A percentile compares a stretch with the other conserved stretches of the same genome.
Evolutionary conservation across 2,113 vertebrate genomes (phyloP).

Genomic region (Carassius auratus): DNA sequence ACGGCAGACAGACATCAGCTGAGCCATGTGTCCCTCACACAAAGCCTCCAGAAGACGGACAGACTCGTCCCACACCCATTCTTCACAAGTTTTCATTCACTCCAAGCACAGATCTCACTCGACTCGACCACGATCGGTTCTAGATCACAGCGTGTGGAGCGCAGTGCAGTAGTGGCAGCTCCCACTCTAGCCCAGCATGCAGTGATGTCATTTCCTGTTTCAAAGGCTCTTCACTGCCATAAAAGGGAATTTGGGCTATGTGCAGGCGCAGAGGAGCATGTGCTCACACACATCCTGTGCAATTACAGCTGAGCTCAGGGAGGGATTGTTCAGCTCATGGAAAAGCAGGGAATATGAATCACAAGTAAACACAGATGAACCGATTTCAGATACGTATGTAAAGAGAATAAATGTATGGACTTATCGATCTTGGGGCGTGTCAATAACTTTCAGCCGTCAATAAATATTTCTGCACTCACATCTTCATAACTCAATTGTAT

Average conservation of each 20-base stretch:
- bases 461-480: constrained; percentile 53
- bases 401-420: constrained; percentile 5
- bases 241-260: constrained; percentile 77
- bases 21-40: neutral
- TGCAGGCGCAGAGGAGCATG: constrained; percentile 54
- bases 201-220: constrained; percentile 78
- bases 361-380: constrained; percentile 33
- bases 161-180: constrained; percentile 60
- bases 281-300: constrained; percentile 58
- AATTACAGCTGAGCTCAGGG: constrained; percentile 61
- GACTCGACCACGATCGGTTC: neutral
- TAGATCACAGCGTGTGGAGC: constrained; percentile 52
- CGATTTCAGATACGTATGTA: neutral
- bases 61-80: neutral
- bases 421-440: neutral
- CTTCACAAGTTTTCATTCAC: neutral
- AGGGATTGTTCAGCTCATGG: constrained; percentile 56
- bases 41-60: constrained; percentile 28
- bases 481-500: too few relatives aligned
- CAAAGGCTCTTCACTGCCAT: constrained; percentile 72
- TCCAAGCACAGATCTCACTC: constrained; percentile 24
- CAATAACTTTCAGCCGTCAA: too few relatives aligned
- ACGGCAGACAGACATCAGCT: neutral
- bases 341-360: constrained; percentile 46
- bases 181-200: constrained; percentile 58